A percentile compares a stretch with the other conserved stretches of the same genome.
Conservation (phyloP, 1,140 invertebrate species). For the Euglossa dilemma region DNA sequence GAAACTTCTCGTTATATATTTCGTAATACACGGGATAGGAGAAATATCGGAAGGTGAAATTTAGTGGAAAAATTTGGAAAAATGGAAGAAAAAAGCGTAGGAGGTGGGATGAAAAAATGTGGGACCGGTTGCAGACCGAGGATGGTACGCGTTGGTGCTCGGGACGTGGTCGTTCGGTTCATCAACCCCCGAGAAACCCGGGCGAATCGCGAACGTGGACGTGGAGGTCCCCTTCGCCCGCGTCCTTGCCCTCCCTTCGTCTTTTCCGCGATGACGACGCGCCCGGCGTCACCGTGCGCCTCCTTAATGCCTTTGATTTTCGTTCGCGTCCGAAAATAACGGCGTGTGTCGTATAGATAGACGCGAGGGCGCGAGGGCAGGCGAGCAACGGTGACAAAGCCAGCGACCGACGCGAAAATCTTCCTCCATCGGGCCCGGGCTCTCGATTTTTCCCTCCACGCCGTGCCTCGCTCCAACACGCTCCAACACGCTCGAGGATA, state of each 20-base stretch:
- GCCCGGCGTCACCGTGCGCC: slow-evolving; percentile 35
- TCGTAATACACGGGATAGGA: no score
- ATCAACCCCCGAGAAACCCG: slow-evolving; percentile 21
- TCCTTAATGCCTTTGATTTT: slow-evolving; percentile 63
- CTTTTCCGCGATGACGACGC: slow-evolving; percentile 56
- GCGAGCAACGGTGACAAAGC: slow-evolving; percentile 10
- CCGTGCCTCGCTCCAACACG: background rate
- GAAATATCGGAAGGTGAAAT: no score
- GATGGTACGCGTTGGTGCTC: background rate
- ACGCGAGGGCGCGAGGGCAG: slow-evolving; percentile 3
- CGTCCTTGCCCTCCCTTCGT: slow-evolving; percentile 11
- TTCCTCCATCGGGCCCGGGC: background rate
- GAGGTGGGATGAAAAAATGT: no score
- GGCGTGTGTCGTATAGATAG: slow-evolving; percentile 34
- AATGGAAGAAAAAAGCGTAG: no score
- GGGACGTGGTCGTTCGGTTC: background rate
- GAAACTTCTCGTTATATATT: no score
- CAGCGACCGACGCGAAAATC: background rate
- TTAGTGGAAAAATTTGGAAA: no score
- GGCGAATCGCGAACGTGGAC: background rate
- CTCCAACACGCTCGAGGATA: no score
- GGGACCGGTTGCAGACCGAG: no score
- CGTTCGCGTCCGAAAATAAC: slow-evolving; percentile 64
- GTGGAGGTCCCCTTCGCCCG: background rate
- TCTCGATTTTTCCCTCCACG: background rate